Base-by-base conservation (phyloP, 35 echinoderm and acorn worm species). In the Stichopus chloronotus region DNA sequence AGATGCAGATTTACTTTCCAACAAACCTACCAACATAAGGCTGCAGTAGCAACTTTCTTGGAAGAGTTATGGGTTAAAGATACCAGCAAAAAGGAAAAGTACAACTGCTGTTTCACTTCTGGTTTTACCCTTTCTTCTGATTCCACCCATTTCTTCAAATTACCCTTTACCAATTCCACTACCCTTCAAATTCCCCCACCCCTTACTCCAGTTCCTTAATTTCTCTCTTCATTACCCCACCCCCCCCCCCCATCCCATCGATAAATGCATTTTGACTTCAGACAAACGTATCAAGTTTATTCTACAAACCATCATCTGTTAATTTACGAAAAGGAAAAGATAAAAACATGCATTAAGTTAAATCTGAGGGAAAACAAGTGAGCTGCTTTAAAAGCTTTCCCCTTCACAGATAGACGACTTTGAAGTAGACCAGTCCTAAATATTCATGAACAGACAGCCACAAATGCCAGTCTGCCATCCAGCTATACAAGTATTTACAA, bases 401-500 rank as follows among this genome's bases (percentile, higher is more conserved):
- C 80, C 53, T 85, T 85, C 57, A 81, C 25, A 74, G 22, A 16
- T 20, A 65, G 9, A 19, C 19, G 4, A 65, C 69, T 21, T 20
- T 74, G 17, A n/a, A 11, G 13, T 30, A 14, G 58, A 21, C 55
- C 52, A 85, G 7, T 84, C 20, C 54, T 58, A 85, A 85, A 85
- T 85, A 85, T 19, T 85, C 56, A 21, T 21, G 52, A 85, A 85
- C 14, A 58, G 53, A 85, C 13, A 58, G 55, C 20, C 30, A 85
- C 11, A 6, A 58, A 56, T n/a, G 7, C 7, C 13, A 6, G 82
- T 10, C 57, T 58, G 82, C 82, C 82, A 58, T 53, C 58, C 82
- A 21, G 52, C 56, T 85, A 85, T 85, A 85, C 82, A 85, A 85
- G 58, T 85, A 85, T 85, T 85, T 85, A 85, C 82, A 85, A 85